Percentiles rank a stretch among this genome's conserved stretches.
Evolutionary conservation across 1,140 invertebrate species (phyloP).

Genomic region (Eufriesea mexicana): DNA sequence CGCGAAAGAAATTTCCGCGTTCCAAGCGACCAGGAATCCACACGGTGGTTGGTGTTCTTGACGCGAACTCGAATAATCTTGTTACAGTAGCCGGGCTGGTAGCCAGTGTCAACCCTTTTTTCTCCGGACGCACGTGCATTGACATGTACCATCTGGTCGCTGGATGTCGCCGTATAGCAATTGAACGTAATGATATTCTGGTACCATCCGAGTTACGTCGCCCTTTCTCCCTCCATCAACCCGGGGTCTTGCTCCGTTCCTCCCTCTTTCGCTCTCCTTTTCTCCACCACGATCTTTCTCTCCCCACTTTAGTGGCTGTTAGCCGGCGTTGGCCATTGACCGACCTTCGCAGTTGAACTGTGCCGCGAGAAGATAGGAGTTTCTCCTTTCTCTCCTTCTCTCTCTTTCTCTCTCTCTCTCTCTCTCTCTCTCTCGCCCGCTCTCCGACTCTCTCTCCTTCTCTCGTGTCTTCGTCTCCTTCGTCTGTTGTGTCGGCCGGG

Average conservation of each 20-base stretch:
- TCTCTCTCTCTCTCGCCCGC: not conserved
- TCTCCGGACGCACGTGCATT: slow-evolving; percentile 53
- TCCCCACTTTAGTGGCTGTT: slow-evolving; percentile 40
- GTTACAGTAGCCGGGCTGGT: slow-evolving; percentile 36
- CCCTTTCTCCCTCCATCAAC: not conserved
- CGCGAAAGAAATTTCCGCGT: slow-evolving; percentile 40
- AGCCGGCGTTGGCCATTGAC: slow-evolving; percentile 68
- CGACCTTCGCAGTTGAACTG: slow-evolving; percentile 71
- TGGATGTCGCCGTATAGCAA: slow-evolving; percentile 55
- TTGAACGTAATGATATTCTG: slow-evolving; percentile 68
- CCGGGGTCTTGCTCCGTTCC: not conserved
- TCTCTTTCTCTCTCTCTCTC: slow-evolving; percentile 5
- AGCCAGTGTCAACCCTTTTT: slow-evolving; percentile 51
- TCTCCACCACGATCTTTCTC: not conserved
- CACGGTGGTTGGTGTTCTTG: slow-evolving; percentile 23
- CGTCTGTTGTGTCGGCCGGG: not conserved
- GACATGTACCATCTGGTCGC: slow-evolving; percentile 57
- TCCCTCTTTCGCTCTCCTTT: not conserved
- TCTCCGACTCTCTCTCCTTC: not conserved
- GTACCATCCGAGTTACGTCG: slow-evolving; percentile 56
- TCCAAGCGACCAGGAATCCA: slow-evolving; percentile 7
- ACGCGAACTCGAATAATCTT: slow-evolving; percentile 52
- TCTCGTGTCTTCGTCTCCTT: not conserved
- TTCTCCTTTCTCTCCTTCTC: slow-evolving; percentile 29
- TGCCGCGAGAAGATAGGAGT: slow-evolving; percentile 51